phyloP scores from a whole-genome alignment of 1,140 invertebrate species.

The Theocolax elegans region DNA sequence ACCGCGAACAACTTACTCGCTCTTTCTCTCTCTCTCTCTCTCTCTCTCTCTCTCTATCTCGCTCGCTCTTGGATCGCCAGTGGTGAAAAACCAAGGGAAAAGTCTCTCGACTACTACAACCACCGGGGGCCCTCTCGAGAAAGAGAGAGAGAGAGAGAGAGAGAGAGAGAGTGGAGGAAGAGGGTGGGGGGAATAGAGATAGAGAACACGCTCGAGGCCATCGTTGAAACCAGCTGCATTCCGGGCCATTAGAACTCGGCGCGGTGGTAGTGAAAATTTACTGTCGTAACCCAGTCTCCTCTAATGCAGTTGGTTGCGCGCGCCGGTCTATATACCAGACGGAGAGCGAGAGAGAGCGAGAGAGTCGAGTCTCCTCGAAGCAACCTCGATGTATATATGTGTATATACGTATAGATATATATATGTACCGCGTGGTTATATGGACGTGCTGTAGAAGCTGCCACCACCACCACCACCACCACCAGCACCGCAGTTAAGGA shows the following conservation, averaged over 20 bases:
- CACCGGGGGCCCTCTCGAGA: too few species aligned
- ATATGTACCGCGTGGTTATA: too few species aligned
- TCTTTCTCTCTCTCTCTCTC: constrained; percentile 7
- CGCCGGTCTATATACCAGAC: too few species aligned
- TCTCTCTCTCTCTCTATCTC: constrained; percentile 1
- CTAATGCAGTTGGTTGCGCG: constrained; percentile 67
- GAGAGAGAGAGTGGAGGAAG: constrained; percentile 17
- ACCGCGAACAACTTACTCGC: constrained; percentile 63
- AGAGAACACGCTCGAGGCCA: constrained; percentile 53
- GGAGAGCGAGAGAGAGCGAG: too few species aligned
- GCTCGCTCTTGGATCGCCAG: background rate
- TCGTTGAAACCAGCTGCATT: constrained; percentile 68
- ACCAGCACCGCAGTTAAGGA: background rate
- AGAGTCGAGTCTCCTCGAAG: too few species aligned
- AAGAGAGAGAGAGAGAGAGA: constrained; percentile 5
- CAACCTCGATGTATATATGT: constrained; percentile 58
- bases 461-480: too few species aligned
- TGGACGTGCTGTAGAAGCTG: constrained; percentile 29
- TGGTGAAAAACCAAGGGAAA: too few species aligned
- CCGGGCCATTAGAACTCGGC: constrained; percentile 65
- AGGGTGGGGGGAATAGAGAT: constrained; percentile 18
- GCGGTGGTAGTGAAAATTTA: constrained; percentile 67
- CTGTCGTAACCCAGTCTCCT: constrained; percentile 67
- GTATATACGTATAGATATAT: constrained; percentile 51
- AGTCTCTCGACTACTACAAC: too few species aligned